A percentile compares a stretch with the other conserved stretches of the same genome.
phyloP scores from a whole-genome alignment of 2,888 invertebrate genomes.

The Catonia carolina region DNA sequence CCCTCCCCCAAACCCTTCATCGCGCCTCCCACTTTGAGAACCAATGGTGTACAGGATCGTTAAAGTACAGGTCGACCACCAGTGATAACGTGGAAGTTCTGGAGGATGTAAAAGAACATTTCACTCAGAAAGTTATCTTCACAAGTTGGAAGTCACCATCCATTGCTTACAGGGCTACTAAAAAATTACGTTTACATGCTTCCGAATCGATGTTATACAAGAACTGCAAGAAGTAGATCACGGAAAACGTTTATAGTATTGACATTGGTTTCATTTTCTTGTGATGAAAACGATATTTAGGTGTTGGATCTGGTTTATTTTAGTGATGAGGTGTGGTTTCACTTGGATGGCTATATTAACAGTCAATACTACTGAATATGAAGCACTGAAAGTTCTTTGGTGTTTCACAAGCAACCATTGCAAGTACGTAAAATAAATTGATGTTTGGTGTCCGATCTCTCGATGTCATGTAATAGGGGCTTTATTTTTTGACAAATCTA shows the following conservation, averaged over 20 bases:
- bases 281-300: neutral
- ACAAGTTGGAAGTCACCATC: neutral
- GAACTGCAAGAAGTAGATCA: constrained; percentile 9
- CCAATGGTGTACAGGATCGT: neutral
- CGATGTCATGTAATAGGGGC: neutral
- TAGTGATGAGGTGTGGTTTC: neutral
- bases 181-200: constrained; percentile 1
- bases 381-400: neutral
- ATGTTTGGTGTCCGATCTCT: neutral
- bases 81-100: constrained; percentile 4
- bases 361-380: constrained; percentile 2
- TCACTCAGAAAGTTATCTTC: neutral
- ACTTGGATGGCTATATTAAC: constrained; percentile 3
- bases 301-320: neutral
- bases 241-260: neutral
- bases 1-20: too few species aligned
- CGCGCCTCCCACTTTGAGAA: too few species aligned
- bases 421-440: neutral
- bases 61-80: neutral
- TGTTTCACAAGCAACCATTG: neutral
- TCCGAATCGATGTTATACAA: neutral
- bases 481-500: constrained; percentile 6
- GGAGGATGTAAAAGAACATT: constrained; percentile 1
- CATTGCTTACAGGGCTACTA: constrained; percentile 2
- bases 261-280: neutral